Percentiles rank a stretch among this genome's conserved stretches.
These are phyloP conservation scores for Poliocrania exsul DNA, from an alignment of 2,797 vertebrate species.

Conservation along the genomic window DNA sequence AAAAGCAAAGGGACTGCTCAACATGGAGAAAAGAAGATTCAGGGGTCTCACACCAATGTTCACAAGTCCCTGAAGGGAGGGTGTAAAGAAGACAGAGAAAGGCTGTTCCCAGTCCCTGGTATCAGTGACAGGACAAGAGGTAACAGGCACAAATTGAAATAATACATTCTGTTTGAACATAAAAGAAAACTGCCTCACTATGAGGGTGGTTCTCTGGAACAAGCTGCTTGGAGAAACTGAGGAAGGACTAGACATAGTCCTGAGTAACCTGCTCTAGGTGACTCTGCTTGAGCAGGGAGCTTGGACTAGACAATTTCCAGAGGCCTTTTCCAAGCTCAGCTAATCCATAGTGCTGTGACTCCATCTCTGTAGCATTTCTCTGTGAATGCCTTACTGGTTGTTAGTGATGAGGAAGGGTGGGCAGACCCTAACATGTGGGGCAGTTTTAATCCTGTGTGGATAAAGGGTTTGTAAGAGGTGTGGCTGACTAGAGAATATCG, in stretches of 20 bases:
- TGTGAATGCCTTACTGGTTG: background rate
- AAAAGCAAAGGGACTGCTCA: background rate
- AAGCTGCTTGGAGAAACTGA: background rate
- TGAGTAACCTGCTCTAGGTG: background rate
- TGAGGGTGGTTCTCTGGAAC: background rate
- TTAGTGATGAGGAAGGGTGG: background rate
- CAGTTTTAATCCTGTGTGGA: background rate
- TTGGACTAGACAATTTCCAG: background rate
- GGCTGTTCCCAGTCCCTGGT: background rate
- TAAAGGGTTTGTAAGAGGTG: background rate
- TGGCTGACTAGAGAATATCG: background rate
- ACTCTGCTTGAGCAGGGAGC: background rate
- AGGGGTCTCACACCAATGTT: background rate
- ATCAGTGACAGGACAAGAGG: background rate
- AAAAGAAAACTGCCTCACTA: background rate
- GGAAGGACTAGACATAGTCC: background rate
- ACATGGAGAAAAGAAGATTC: background rate
- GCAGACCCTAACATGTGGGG: background rate
- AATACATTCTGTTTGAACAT: background rate
- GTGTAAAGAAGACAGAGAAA: background rate
- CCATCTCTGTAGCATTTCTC: background rate
- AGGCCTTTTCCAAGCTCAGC: background rate
- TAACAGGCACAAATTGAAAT: background rate
- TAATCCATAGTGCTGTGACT: background rate
- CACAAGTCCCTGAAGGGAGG: background rate